phyloP scores from a whole-genome alignment of 1,140 invertebrate genomes.

The Holotrichia oblita region DNA sequence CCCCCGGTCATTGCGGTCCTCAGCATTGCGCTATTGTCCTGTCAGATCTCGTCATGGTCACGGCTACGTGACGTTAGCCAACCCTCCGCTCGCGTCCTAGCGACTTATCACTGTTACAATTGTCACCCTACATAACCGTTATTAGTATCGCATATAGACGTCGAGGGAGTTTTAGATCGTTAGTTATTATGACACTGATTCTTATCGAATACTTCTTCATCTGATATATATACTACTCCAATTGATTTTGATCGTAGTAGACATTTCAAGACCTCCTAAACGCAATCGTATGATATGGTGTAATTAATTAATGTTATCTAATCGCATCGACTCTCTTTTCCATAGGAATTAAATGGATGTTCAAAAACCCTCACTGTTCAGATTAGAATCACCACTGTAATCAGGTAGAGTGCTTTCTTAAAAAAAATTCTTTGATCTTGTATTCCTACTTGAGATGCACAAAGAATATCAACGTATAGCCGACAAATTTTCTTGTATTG shows the following conservation, averaged over 20 bases:
- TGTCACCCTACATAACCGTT: constrained; percentile 19
- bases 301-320: no score
- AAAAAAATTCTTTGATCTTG: not conserved
- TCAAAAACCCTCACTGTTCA: not conserved
- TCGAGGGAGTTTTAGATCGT: not conserved
- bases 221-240: not conserved
- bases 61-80: not conserved
- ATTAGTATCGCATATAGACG: constrained; percentile 24
- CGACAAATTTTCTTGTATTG: no score
- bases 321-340: no score
- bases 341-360: not conserved
- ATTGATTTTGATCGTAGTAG: not conserved
- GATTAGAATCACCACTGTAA: constrained; percentile 8
- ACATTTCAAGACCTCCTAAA: not conserved
- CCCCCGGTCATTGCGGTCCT: constrained; percentile 43
- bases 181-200: not conserved
- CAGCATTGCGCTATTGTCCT: constrained; percentile 39
- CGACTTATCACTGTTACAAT: constrained; percentile 35
- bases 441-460: not conserved
- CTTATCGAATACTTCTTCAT: not conserved
- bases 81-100: not conserved
- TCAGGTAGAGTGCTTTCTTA: constrained; percentile 1
- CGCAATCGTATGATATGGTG: no score
- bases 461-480: not conserved
- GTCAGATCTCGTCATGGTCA: constrained; percentile 43